A percentile compares a stretch with the other conserved stretches of the same genome.
Conservation (phyloP, 2,888 invertebrate genomes). For the Lapara coniferarum region DNA sequence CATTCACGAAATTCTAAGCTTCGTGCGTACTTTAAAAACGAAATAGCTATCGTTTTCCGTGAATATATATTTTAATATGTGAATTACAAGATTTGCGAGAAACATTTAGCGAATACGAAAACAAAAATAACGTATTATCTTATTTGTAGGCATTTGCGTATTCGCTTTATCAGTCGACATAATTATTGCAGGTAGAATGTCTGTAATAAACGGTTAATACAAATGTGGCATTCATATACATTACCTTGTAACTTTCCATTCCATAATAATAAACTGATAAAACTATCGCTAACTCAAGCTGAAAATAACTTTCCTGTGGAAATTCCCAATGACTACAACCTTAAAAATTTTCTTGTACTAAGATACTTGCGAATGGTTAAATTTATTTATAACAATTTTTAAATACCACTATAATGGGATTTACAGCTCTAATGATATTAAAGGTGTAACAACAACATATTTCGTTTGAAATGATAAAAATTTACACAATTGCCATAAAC, state of each 20-base stretch:
- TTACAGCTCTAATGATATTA: not conserved
- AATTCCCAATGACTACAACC: not conserved
- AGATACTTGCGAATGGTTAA: not conserved
- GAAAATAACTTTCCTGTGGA: conserved; percentile 11
- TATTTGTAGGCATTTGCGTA: not conserved
- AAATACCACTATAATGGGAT: not conserved
- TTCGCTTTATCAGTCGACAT: not conserved
- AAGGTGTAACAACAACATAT: too few species aligned
- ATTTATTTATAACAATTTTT: not conserved
- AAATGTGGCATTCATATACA: not conserved
- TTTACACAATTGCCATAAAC: too few species aligned
- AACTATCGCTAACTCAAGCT: not conserved
- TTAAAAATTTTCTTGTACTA: not conserved
- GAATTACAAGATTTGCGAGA: too few species aligned
- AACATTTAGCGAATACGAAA: not conserved
- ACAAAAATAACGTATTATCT: not conserved
- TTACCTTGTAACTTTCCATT: conserved; percentile 7
- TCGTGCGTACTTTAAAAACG: too few species aligned
- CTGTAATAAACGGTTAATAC: conserved; percentile 9
- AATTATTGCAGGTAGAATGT: not conserved
- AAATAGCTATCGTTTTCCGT: too few species aligned
- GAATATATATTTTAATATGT: too few species aligned
- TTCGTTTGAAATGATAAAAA: too few species aligned
- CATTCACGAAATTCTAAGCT: too few species aligned
- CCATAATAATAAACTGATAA: conserved; percentile 20